Evolutionary conservation across 2,113 vertebrate species (phyloP).

Genomic region (Anthoscopus minutus): DNA sequence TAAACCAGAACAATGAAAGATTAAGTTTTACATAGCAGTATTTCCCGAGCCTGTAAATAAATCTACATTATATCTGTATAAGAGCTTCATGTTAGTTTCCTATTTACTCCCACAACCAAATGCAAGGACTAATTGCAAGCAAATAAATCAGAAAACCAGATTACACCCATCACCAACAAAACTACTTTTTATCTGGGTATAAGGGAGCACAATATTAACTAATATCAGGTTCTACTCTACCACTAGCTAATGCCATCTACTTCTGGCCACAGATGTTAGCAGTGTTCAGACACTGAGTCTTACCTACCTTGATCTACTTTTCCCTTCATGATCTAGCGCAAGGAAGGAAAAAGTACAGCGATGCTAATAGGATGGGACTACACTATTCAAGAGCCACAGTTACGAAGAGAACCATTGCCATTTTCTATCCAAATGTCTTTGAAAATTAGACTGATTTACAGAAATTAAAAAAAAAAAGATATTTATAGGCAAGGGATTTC

Average conservation of each 20-base stretch:
- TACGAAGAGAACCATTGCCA: conserved; percentile 58
- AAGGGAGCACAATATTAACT: not conserved
- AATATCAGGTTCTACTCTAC: conserved; percentile 49
- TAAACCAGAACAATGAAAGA: not conserved
- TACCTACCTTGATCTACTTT: conserved; percentile 13
- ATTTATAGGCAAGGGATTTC: not conserved
- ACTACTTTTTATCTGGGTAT: not conserved
- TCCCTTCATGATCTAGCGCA: not conserved
- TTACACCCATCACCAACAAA: conserved; percentile 56
- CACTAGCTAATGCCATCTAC: conserved; percentile 49
- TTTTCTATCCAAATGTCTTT: not conserved
- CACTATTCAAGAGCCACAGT: conserved; percentile 63
- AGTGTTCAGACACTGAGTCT: not conserved
- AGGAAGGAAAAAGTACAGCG: conserved; percentile 41
- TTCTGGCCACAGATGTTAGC: not conserved
- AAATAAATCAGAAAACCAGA: conserved; percentile 32
- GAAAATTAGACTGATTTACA: not conserved
- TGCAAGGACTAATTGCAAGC: conserved; percentile 1
- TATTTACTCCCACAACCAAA: conserved; percentile 21
- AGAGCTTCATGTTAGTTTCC: conserved; percentile 4
- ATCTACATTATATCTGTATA: not conserved
- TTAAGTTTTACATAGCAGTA: not conserved
- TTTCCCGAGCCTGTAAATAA: not conserved
- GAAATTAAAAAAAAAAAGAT: not conserved
- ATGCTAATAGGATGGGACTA: conserved; percentile 12